Percentiles rank a stretch among this genome's conserved stretches.
phyloP scores from a whole-genome alignment of 2,797 vertebrate genomes.

The Schizopygopsis pylzovi region DNA sequence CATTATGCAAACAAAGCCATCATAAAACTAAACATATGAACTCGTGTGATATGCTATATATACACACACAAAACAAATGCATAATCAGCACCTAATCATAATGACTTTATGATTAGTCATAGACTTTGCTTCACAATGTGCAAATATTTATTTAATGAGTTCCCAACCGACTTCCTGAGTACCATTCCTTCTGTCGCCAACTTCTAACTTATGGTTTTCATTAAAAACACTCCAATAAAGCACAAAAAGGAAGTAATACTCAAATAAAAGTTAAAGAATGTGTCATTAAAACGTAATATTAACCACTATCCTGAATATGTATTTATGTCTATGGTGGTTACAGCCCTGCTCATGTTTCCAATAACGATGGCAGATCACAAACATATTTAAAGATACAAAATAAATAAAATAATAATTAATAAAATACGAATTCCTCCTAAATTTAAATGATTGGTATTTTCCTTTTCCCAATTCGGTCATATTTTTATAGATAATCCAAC shows the following conservation, averaged over 20 bases:
- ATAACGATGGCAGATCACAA: neutral
- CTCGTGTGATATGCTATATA: neutral
- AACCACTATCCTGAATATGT: neutral
- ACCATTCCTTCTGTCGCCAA: neutral
- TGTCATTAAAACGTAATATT: neutral
- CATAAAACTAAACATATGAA: neutral
- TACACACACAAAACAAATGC: neutral
- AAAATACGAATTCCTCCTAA: neutral
- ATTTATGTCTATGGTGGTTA: neutral
- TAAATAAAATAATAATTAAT: too few species aligned
- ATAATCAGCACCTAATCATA: constrained; percentile 12
- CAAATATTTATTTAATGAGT: constrained; percentile 11
- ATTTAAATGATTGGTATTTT: neutral
- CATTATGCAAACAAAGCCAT: neutral
- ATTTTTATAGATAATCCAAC: neutral
- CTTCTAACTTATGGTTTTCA: constrained; percentile 6
- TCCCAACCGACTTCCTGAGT: neutral
- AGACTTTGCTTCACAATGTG: neutral
- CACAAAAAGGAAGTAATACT: neutral
- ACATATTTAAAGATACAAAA: neutral
- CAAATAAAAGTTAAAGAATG: neutral
- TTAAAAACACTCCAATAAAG: neutral
- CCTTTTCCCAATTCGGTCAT: neutral
- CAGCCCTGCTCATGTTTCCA: neutral
- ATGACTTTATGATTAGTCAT: neutral